Evolutionary conservation across 92 coral and sea anemone species (phyloP).

Genomic region (Palythoa grandiflora): DNA sequence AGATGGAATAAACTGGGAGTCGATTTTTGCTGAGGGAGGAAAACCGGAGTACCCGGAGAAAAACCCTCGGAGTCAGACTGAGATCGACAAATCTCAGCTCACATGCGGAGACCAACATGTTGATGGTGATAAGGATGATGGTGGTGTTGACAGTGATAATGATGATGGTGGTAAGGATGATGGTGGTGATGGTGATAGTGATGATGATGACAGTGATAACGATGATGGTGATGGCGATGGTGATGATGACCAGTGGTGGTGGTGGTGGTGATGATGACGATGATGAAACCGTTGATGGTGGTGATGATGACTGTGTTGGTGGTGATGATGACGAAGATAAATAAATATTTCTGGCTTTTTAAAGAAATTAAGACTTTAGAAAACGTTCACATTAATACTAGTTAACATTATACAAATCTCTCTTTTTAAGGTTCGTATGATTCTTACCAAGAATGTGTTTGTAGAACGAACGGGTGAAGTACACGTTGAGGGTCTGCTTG

Average conservation of each 20-base stretch:
- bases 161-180: background rate
- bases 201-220: no score
- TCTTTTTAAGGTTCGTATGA: background rate
- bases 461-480: conserved; percentile 69
- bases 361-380: background rate
- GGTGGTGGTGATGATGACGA: background rate
- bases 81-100: no score
- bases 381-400: background rate
- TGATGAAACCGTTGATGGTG: background rate
- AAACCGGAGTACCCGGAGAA: no score
- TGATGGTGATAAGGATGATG: no score
- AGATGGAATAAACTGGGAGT: no score
- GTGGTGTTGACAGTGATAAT: background rate
- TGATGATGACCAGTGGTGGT: no score
- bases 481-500: conserved; percentile 60
- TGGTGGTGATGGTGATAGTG: background rate
- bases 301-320: background rate
- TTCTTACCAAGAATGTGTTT: conserved; percentile 66
- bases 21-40: no score
- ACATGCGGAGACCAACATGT: no score
- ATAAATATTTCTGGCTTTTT: background rate
- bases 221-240: no score
- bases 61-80: no score
- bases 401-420: background rate
- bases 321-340: background rate